These are phyloP conservation scores for Danio albolineatus DNA, from an alignment of 2,797 vertebrate genomes.

Conservation along the genomic window DNA sequence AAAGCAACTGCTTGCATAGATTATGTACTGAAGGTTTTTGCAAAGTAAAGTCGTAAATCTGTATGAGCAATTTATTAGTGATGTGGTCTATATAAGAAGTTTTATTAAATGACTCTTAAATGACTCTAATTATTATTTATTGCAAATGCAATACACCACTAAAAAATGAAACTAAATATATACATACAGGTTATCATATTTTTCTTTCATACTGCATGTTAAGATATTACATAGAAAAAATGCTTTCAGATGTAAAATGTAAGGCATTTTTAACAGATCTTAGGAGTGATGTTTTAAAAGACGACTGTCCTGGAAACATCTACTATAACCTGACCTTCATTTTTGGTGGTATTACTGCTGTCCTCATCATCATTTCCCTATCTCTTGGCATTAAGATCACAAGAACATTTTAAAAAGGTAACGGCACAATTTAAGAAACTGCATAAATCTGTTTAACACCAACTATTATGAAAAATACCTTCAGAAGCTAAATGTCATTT, in stretches of 20 bases:
- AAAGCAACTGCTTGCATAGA: background rate
- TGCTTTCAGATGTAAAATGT: background rate
- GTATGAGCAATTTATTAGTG: background rate
- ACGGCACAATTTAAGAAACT: background rate
- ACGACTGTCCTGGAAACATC: background rate
- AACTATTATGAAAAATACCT: background rate
- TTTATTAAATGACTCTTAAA: background rate
- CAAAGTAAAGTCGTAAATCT: background rate
- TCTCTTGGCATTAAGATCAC: background rate
- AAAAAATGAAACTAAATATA: background rate
- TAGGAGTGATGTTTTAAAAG: background rate
- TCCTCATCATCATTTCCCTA: background rate
- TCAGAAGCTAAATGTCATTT: background rate
- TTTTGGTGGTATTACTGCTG: background rate
- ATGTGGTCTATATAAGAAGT: background rate
- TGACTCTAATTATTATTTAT: background rate
- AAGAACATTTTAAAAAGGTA: background rate
- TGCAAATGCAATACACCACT: background rate
- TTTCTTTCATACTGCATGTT: background rate
- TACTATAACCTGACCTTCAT: conserved; percentile 2
- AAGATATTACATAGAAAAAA: background rate
- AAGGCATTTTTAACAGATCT: conserved; percentile 10
- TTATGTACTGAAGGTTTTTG: background rate
- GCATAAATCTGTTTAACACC: background rate
- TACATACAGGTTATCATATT: background rate